phyloP scores from a whole-genome alignment of 2,113 vertebrate species.

The Lamprotornis superbus region DNA sequence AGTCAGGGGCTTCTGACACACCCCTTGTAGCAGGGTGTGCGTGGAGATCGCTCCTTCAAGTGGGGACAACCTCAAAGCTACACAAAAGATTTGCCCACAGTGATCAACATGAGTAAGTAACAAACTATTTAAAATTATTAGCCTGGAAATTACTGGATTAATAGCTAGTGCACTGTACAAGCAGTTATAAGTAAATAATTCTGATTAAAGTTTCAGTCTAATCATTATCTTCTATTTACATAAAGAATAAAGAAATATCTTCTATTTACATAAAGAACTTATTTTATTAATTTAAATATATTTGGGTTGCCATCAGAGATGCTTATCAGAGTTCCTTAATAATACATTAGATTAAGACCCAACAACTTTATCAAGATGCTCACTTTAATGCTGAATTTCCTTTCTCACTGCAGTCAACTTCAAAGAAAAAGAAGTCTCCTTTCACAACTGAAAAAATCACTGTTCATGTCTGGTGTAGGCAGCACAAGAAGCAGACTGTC shows the following conservation, averaged over 20 bases:
- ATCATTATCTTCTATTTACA: background rate
- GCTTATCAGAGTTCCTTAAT: background rate
- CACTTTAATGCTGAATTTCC: background rate
- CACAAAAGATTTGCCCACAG: background rate
- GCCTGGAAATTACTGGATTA: background rate
- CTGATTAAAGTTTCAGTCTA: background rate
- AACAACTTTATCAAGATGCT: background rate
- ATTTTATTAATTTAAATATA: background rate
- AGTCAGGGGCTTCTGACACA: background rate
- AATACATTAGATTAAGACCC: background rate
- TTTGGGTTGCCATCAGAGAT: background rate
- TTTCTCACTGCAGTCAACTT: background rate
- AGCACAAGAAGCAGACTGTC: background rate
- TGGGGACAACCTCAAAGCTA: background rate
- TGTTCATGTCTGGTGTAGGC: background rate
- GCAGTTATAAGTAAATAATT: too few species aligned
- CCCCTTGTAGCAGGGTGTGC: background rate
- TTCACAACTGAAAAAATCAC: background rate
- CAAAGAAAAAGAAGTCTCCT: background rate
- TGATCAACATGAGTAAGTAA: background rate
- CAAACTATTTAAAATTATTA: background rate
- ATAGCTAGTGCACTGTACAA: background rate
- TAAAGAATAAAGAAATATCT: background rate
- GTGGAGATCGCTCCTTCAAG: too few species aligned
- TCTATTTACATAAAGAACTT: background rate